Evolutionary conservation across 2,113 vertebrate genomes (phyloP).

Genomic region (Brachypodius melanocephalos): DNA sequence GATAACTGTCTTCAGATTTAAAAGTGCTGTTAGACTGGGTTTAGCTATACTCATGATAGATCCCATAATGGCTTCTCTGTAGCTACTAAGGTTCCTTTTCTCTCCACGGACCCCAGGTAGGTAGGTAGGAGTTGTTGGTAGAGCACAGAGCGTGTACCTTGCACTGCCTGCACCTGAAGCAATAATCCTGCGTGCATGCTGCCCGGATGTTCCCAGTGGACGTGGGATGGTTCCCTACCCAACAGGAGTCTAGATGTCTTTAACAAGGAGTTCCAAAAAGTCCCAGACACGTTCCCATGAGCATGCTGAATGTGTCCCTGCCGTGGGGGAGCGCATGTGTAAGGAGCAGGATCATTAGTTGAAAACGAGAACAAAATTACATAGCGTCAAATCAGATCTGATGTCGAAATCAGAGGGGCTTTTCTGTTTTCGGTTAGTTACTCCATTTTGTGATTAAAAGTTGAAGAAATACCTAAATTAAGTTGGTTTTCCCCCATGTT

Average conservation of each 20-base stretch:
- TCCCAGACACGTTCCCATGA: constrained; percentile 8
- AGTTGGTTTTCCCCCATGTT: constrained; percentile 27
- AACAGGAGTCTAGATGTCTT: constrained; percentile 35
- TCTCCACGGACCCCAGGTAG: constrained; percentile 56
- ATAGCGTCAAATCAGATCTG: not conserved
- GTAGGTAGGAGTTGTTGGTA: constrained; percentile 54
- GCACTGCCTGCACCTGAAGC: constrained; percentile 75
- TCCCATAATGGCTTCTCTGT: constrained; percentile 60
- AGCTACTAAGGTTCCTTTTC: constrained; percentile 70
- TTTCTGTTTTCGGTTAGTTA: constrained; percentile 52
- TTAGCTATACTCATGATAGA: constrained; percentile 60
- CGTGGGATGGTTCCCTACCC: constrained; percentile 62
- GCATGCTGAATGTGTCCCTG: constrained; percentile 62
- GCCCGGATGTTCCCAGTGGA: constrained; percentile 67
- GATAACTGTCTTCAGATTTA: constrained; percentile 71
- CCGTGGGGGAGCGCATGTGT: not conserved
- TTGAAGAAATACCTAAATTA: not conserved
- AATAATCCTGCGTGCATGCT: constrained; percentile 79
- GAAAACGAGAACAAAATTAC: constrained; percentile 26
- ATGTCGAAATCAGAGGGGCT: constrained; percentile 7
- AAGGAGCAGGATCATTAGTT: constrained; percentile 16
- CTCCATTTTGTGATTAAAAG: constrained; percentile 38
- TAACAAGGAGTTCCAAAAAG: not conserved
- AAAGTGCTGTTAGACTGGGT: constrained; percentile 71
- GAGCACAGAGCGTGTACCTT: constrained; percentile 62